Conservation (phyloP, 2,113 vertebrate species). For the Brachyhypopomus occidentalis region DNA sequence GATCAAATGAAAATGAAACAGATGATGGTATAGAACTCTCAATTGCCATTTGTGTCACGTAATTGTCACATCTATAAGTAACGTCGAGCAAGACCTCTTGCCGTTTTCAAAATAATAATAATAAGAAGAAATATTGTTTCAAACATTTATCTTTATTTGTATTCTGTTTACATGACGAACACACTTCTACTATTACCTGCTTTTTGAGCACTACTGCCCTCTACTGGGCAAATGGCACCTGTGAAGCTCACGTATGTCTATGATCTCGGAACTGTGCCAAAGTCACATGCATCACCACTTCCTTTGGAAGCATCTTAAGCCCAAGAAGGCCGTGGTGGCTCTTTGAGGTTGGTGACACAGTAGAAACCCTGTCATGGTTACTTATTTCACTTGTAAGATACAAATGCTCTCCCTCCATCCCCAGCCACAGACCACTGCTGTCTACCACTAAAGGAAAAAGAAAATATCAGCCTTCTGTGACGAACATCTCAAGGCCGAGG, state of each 20-base stretch:
- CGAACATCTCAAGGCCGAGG: neutral
- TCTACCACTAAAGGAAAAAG: neutral
- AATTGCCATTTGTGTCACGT: neutral
- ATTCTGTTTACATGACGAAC: no score
- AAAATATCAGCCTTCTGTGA: neutral
- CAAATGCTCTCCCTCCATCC: neutral
- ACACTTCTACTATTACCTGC: neutral
- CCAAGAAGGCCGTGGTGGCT: neutral
- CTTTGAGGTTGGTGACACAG: neutral
- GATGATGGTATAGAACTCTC: neutral
- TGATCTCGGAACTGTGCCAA: neutral
- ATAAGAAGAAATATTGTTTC: neutral
- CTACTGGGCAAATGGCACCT: neutral
- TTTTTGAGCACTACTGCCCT: neutral
- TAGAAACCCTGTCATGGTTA: slow-evolving; percentile 2
- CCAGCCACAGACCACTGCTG: slow-evolving; percentile 16
- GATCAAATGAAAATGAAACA: neutral
- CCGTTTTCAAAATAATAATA: neutral
- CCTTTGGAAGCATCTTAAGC: slow-evolving; percentile 11
- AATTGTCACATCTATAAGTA: neutral
- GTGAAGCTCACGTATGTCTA: neutral
- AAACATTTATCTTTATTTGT: no score
- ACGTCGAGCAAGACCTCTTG: neutral
- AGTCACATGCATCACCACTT: neutral
- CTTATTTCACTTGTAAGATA: slow-evolving; percentile 12